Percentiles rank a stretch among this genome's conserved stretches.
Evolutionary conservation across 2,888 invertebrate genomes (phyloP).

Genomic region (Anoplius nigerrimus): DNA sequence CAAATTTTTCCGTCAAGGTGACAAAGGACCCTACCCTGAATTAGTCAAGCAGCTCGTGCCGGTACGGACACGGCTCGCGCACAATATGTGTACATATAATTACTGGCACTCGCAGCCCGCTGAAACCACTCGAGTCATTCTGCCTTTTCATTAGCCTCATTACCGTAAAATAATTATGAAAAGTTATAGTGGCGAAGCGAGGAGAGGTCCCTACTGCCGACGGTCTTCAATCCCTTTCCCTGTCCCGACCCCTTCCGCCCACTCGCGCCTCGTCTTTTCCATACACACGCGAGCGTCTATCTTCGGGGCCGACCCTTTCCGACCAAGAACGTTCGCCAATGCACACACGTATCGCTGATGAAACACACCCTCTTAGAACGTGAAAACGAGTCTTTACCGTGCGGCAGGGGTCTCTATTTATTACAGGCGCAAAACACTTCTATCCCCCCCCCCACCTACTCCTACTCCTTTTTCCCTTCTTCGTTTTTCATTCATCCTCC

Average conservation of each 20-base stretch:
- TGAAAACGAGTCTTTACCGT: too few species aligned
- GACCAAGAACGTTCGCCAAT: background rate
- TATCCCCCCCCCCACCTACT: background rate
- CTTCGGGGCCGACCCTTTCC: background rate
- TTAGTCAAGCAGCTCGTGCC: conserved; percentile 11
- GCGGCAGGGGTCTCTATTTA: conserved; percentile 2
- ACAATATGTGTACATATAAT: conserved; percentile 25
- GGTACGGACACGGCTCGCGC: background rate
- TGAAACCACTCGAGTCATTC: conserved; percentile 42
- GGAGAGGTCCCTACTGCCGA: background rate
- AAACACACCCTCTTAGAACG: too few species aligned
- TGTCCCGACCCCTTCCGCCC: background rate
- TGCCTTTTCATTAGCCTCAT: conserved; percentile 50
- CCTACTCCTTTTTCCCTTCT: background rate
- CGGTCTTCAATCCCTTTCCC: too few species aligned
- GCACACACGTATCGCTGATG: too few species aligned
- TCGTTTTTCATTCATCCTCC: conserved; percentile 4
- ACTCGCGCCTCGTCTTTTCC: background rate
- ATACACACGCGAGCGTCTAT: background rate
- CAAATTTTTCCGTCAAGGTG: conserved; percentile 5
- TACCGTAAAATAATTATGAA: conserved; percentile 51
- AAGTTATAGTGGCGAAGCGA: conserved; percentile 37
- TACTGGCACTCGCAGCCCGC: conserved; percentile 29
- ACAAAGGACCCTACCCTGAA: conserved; percentile 23
- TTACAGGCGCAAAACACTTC: conserved; percentile 2